Base-by-base conservation (phyloP, 2,888 invertebrate genomes). In the Mythimna vitellina region DNA sequence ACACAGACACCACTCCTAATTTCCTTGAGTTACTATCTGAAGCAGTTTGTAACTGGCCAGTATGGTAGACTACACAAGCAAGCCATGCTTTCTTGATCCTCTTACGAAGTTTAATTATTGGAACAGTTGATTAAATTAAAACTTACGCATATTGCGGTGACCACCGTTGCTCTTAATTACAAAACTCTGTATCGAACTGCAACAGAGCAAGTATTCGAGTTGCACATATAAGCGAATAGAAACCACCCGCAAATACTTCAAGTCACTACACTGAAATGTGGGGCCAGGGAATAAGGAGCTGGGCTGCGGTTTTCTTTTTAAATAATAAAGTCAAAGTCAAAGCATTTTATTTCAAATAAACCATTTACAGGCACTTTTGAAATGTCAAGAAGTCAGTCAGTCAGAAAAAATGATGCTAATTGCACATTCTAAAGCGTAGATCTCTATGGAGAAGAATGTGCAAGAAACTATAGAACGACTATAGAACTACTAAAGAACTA, bases 181-280 rank as follows among this genome's bases (percentile, higher is more conserved):
- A 4, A 57, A 74, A 38, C 49, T 63, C 62, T 71, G 77, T 72
- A 78, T 78, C 54, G 56, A 65, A 85, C 70, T 76, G 46, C 51
- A 65, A 25, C 65, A 46, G 42, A 32, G 32, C 32, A 63, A 83
- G 60, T 64, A 68, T 63, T 62, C 38, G 69, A 78, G 67, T 76
- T 74, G 49, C 56, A 60, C 63, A 68, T 62, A 71, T 67, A 76
- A 81, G 78, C 74, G 76, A 78, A 86, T 66, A 73, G 79, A 64
- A 7, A 66, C 64, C 53, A 65, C 32, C 71, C 70, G 60, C 70
- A 58, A 63, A 71, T 76, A 67, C 68, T 78, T 78, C 74, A 69
- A 76, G 67, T 73, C 32, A 65, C 22, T 73, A 56, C 63, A 56
- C 53, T 51, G 58, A 56, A 58, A 66, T 72, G 63, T 69, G 35